Evolutionary conservation across 2,888 invertebrate genomes (phyloP).

Genomic region (Celastrina argiolus): DNA sequence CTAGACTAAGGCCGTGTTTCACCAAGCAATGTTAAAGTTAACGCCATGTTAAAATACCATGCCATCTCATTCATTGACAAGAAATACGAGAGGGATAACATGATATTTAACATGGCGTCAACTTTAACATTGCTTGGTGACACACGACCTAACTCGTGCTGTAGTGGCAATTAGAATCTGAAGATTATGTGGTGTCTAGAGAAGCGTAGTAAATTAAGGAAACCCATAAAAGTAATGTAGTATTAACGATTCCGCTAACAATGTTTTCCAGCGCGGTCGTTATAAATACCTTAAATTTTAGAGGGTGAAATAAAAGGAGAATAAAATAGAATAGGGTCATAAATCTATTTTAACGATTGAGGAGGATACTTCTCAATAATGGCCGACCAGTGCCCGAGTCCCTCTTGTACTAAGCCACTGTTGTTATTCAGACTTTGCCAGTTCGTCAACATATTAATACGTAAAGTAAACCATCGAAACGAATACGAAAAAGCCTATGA

Average conservation of each 20-base stretch:
- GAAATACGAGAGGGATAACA: no score
- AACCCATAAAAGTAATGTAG: not conserved
- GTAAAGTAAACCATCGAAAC: no score
- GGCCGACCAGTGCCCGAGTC: constrained; percentile 12
- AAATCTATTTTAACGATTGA: constrained; percentile 25
- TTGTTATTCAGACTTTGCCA: not conserved
- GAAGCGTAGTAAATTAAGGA: not conserved
- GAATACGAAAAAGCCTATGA: no score
- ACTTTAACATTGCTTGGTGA: no score
- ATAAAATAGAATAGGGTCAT: constrained; percentile 23
- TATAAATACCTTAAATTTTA: constrained; percentile 20
- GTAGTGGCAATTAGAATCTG: no score
- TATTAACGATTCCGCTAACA: constrained; percentile 10
- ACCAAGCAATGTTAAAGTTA: no score
- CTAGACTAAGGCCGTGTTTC: no score
- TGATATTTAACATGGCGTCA: no score
- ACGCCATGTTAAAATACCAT: no score
- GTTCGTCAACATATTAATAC: no score
- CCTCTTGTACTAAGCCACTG: constrained; percentile 6
- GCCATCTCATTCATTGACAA: no score
- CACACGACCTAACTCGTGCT: no score
- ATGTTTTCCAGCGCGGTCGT: constrained; percentile 5
- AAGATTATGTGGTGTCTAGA: not conserved
- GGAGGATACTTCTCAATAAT: constrained; percentile 24
- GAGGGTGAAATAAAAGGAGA: constrained; percentile 19